Evolutionary conservation across 2,888 invertebrate genomes (phyloP).

Genomic region (Tenthredo distinguenda): DNA sequence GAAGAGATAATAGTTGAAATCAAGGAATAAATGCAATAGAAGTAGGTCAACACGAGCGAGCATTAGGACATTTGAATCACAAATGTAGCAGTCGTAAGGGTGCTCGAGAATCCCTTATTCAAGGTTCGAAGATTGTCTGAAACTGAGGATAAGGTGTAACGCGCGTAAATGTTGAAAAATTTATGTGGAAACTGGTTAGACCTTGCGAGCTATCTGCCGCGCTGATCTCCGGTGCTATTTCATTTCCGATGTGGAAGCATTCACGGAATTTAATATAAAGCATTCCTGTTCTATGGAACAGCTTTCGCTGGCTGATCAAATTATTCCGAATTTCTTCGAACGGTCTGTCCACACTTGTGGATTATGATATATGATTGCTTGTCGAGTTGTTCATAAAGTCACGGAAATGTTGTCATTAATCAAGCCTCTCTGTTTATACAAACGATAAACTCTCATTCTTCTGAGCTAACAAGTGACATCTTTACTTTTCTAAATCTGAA

Average conservation of each 20-base stretch:
- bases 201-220: background rate
- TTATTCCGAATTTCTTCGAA: background rate
- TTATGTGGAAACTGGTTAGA: background rate
- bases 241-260: conserved; percentile 33
- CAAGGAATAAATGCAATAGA: conserved; percentile 24
- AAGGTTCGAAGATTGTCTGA: background rate
- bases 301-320: background rate
- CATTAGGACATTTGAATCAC: conserved; percentile 43
- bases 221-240: conserved; percentile 25
- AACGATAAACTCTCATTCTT: background rate
- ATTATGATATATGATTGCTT: background rate
- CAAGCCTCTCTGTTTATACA: background rate
- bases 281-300: conserved; percentile 10
- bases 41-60: conserved; percentile 40
- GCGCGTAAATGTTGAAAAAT: conserved; percentile 15
- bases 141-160: background rate
- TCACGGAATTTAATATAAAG: conserved; percentile 40
- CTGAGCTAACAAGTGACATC: background rate
- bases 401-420: background rate
- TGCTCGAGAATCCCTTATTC: conserved; percentile 22
- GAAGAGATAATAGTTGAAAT: background rate
- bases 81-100: background rate
- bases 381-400: background rate
- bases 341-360: background rate
- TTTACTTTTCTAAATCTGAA: background rate